These are phyloP conservation scores for Lipophrys pholis DNA, from an alignment of 2,113 vertebrate genomes.

Conservation along the genomic window DNA sequence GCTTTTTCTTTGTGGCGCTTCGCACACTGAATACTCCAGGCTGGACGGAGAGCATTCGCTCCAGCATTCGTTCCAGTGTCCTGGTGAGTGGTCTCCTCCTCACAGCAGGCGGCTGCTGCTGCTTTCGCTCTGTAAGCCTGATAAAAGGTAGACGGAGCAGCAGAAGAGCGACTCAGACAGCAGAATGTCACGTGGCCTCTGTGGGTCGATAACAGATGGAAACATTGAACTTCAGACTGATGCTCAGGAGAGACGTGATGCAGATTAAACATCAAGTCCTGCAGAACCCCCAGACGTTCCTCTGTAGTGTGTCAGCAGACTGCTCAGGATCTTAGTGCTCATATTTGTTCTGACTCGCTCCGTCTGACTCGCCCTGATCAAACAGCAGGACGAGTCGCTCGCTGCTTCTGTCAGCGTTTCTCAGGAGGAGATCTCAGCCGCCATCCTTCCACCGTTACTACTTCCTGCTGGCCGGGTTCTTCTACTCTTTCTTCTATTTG, in stretches of 20 bases:
- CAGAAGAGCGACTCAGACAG: conserved; percentile 20
- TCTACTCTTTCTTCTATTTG: too few relatives aligned
- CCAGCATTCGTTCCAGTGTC: too few relatives aligned
- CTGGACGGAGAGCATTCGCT: background rate
- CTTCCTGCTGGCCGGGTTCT: too few relatives aligned
- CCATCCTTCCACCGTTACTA: background rate
- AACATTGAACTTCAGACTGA: too few relatives aligned
- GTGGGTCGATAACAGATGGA: background rate
- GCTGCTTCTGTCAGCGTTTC: background rate
- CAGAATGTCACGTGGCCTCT: conserved; percentile 19
- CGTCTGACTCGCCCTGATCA: conserved; percentile 10
- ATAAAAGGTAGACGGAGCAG: too few relatives aligned
- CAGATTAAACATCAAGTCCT: too few relatives aligned
- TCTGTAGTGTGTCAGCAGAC: too few relatives aligned
- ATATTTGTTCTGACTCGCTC: conserved; percentile 14
- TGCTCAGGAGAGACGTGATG: too few relatives aligned
- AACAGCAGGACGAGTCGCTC: conserved; percentile 8
- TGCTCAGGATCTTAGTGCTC: too few relatives aligned
- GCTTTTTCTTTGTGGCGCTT: too few relatives aligned
- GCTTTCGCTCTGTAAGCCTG: too few relatives aligned
- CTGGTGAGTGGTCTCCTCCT: conserved; percentile 15
- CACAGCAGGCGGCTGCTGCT: conserved; percentile 32
- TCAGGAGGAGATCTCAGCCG: background rate
- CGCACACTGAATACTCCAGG: background rate
- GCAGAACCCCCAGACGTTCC: too few relatives aligned